Conservation (phyloP, 2,797 vertebrate genomes). For the Anolis apletophallus region DNA sequence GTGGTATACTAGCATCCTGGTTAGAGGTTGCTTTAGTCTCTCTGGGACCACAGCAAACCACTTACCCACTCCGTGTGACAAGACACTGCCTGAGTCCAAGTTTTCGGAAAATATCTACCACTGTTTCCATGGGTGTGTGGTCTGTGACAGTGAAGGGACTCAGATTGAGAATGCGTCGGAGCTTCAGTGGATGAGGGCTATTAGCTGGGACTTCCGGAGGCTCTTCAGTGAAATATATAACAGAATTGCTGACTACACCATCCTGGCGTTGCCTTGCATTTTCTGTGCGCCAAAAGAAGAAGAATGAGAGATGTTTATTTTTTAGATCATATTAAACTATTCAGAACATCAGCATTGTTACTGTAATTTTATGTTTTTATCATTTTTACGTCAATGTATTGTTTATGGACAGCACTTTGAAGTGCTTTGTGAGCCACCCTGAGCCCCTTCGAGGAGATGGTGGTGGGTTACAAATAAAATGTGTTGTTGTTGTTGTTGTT, state of each 20-base stretch:
- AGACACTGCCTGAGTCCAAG: slow-evolving; percentile 96
- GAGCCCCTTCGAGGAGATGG: no score
- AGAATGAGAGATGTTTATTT: not conserved
- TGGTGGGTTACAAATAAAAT: no score
- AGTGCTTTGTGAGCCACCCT: no score
- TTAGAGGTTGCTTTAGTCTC: not conserved
- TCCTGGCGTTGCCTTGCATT: slow-evolving; percentile 95
- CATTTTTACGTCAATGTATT: no score
- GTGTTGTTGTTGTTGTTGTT: no score
- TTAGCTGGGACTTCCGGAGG: slow-evolving; percentile 89
- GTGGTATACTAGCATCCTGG: not conserved
- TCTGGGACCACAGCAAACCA: slow-evolving; percentile 2
- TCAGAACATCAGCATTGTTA: not conserved
- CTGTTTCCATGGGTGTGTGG: slow-evolving; percentile 98
- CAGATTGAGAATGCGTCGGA: slow-evolving; percentile 93
- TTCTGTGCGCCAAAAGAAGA: slow-evolving; percentile 75
- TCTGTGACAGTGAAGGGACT: slow-evolving; percentile 98
- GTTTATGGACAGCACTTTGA: no score
- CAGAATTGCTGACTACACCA: slow-evolving; percentile 96
- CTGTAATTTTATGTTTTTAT: no score
- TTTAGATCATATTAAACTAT: no score
- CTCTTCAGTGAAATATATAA: slow-evolving; percentile 96
- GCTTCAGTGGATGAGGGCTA: slow-evolving; percentile 91
- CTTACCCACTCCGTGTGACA: slow-evolving; percentile 95
- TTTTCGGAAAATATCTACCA: slow-evolving; percentile 98